Base-by-base conservation (phyloP, 2,113 vertebrate species). In the Carlito syrichta region DNA sequence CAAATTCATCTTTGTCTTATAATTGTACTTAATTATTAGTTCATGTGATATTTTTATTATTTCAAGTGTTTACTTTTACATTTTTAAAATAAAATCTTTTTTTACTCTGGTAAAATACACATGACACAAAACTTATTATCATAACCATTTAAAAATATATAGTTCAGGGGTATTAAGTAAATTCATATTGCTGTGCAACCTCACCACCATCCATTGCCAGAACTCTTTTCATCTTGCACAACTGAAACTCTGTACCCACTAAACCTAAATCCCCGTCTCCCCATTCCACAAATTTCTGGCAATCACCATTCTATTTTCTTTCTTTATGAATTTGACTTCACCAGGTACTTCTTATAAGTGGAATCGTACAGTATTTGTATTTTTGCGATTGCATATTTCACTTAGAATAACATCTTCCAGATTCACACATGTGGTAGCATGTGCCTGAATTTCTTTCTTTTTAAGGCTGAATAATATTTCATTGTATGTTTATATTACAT, bases 21-120 rank as follows among this genome's bases (percentile, higher is more conserved):
- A 93, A 93, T 62, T 73, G 35, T 76, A 38, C 50, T 88, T 54
- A 93, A 89, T 96, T 85, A 93, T 91, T 79, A 74, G 10, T 68
- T 97, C 1, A 35, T 83, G 5, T 73, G 63, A 30, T 25, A 50
- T 78, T 93, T 93, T 86, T 92, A 77, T 89, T 86, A 71, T 43
- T 68, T 92, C 16, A n/a, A 71, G 23, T 58, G 4, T 60, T 76
- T 76, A 89, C 40, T 82, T 93, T 81, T 84, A 38, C 91, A 58
- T 73, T 86, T 92, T 94, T 76, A 48, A 94, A 77, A 84, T 74
- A 89, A 94, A 88, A 48, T 52, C 40, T 32, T 71, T 71, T n/a
- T 71, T 40, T 68, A 77, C 50, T 32, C 6, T 69, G 58, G 32
- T 68, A 82, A 92, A 76, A 84, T 38, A 88, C 2, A 48, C 58